Evolutionary conservation across 2,113 vertebrate genomes (phyloP).

Genomic region (Perognathus longimembris): DNA sequence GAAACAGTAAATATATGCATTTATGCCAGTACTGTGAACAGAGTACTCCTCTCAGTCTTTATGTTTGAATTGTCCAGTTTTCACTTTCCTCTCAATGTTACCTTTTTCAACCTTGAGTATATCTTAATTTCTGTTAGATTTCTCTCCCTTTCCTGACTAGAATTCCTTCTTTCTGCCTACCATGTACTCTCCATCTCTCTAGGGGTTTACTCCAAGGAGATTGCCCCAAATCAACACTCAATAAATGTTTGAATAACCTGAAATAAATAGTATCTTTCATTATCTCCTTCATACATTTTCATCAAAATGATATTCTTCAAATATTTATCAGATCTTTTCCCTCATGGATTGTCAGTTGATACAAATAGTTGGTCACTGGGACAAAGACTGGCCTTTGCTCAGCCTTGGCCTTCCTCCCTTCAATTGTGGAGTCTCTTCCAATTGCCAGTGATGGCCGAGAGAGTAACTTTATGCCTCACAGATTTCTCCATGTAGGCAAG

Average conservation of each 20-base stretch:
- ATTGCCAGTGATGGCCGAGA: background rate
- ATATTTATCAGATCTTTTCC: background rate
- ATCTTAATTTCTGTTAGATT: background rate
- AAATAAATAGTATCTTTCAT: background rate
- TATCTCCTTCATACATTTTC: constrained; percentile 11
- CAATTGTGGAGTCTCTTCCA: background rate
- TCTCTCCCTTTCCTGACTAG: background rate
- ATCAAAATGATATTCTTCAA: constrained; percentile 39
- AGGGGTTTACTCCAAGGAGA: background rate
- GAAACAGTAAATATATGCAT: background rate
- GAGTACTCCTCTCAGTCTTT: background rate
- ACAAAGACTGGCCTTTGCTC: background rate
- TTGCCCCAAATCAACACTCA: background rate
- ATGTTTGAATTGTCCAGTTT: background rate
- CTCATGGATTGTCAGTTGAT: background rate
- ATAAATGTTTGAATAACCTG: background rate
- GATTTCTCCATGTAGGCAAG: background rate
- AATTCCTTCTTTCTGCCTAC: background rate
- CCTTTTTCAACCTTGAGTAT: background rate
- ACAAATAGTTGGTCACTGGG: background rate
- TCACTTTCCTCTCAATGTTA: background rate
- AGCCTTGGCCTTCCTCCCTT: background rate
- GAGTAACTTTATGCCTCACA: constrained; percentile 32
- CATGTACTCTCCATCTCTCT: background rate
- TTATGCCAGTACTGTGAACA: background rate